Base-by-base conservation (phyloP, 2,797 vertebrate species). In the Schizopygopsis pylzovi region DNA sequence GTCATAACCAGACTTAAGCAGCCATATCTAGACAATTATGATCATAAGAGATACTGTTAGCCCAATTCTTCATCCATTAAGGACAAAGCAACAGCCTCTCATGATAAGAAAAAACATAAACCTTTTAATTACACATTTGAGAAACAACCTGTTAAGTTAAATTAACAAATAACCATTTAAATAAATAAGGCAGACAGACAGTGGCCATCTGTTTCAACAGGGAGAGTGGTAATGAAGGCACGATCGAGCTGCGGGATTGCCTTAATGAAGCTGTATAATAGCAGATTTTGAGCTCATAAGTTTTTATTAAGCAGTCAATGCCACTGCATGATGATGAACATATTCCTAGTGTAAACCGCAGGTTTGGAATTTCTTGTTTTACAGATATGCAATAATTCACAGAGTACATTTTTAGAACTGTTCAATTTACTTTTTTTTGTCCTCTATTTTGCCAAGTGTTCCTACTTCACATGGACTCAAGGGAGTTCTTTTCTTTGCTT, bases 161-260 rank as follows among this genome's bases (percentile, higher is more conserved):
- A 86, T 86, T 43, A 83, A 81, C 81, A 86, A 88, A 85, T 78
- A 90, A 85, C 71, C 87, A 79, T 68, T 80, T 87, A 86, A 88
- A 87, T 87, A 83, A 85, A 90, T 84, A 85, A 81, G 45, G 41
- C 81, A 87, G 85, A 85, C 83, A 85, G 87, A 88, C 87, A 85
- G 83, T 73, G 88, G 81, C 85, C 89, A 90, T 90, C 89, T 90
- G 89, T 88, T 90, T 88, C 82, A 28, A 83, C 85, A 85, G 87
- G 59, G 65, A 81, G 70, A 85, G 83, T 20, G 63, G 61, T 84
- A 90, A 80, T 79, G 72, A 78, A 90, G 83, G 59, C 82, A 83
- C 81, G 76, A 79, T 77, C 28, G 39, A 54, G 86, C 59, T 41
- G 45, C 45, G 43, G 72, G 45, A 84, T 84, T 83, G 80, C 63